phyloP scores from a whole-genome alignment of 2,113 vertebrate species.

The Proteles cristata region DNA sequence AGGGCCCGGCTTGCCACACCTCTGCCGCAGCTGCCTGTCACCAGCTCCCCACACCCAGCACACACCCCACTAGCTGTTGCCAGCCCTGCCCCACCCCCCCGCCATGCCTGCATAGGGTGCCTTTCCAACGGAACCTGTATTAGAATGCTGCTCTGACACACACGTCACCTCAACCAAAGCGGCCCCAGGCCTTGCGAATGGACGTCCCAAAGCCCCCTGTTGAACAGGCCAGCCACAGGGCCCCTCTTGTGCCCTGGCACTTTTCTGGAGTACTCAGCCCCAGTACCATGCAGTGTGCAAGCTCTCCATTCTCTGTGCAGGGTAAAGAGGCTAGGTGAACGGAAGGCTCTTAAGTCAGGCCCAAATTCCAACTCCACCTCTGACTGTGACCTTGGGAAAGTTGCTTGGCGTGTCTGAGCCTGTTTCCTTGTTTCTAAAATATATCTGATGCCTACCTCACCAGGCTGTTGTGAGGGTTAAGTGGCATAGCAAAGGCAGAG shows the following conservation, averaged over 20 bases:
- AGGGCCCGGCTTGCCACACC: background rate
- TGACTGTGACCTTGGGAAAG: background rate
- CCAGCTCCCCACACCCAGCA: background rate
- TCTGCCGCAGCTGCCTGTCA: background rate
- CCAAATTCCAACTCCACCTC: background rate
- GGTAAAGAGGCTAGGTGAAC: background rate
- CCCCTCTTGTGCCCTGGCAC: background rate
- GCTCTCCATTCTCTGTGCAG: background rate
- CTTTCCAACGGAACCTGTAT: background rate
- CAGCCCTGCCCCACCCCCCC: background rate
- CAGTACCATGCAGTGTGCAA: background rate
- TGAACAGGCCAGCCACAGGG: background rate
- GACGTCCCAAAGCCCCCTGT: rapidly evolving
- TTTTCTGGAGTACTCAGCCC: background rate
- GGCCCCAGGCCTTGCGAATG: background rate
- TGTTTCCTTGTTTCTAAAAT: background rate
- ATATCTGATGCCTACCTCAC: background rate
- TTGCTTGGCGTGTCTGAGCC: background rate
- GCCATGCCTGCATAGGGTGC: too few relatives aligned
- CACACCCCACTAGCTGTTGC: background rate
- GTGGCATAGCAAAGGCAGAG: too few relatives aligned
- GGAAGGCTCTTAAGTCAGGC: background rate
- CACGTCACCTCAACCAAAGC: background rate
- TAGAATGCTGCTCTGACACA: background rate
- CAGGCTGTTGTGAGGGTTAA: background rate